Percentiles rank a stretch among this genome's conserved stretches.
Conservation (phyloP, 2,888 invertebrate species). For the Plebejus argus region DNA sequence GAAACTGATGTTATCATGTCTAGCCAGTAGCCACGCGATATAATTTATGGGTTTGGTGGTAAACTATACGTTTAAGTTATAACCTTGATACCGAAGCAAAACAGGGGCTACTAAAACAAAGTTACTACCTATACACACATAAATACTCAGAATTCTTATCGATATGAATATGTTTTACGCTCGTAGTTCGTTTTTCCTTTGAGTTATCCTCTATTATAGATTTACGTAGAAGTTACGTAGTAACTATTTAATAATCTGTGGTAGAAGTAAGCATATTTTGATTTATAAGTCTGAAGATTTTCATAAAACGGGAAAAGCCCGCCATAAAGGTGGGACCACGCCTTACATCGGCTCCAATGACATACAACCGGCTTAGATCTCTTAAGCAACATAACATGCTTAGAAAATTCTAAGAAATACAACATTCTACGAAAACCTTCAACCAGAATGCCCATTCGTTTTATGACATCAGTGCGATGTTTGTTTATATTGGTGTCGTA, state of each 20-base stretch:
- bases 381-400: too few relatives aligned
- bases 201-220: background rate
- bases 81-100: background rate
- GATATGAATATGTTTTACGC: background rate
- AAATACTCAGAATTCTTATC: background rate
- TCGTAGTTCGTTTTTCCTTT: background rate
- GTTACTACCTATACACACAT: background rate
- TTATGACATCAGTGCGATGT: conserved; percentile 2
- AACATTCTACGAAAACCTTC: background rate
- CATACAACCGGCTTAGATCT: too few relatives aligned
- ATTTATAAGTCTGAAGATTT: too few relatives aligned
- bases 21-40: conserved; percentile 11
- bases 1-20: background rate
- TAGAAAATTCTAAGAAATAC: background rate
- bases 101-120: background rate
- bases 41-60: conserved; percentile 5
- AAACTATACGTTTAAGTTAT: background rate
- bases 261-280: too few relatives aligned
- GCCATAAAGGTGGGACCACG: too few relatives aligned
- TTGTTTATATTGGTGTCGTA: background rate
- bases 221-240: too few relatives aligned
- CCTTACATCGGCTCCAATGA: too few relatives aligned
- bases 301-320: too few relatives aligned
- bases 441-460: background rate
- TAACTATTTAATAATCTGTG: too few relatives aligned